A percentile compares a stretch with the other conserved stretches of the same genome.
Conservation (phyloP, 2,888 invertebrate species). For the Auanema freiburgensis region DNA sequence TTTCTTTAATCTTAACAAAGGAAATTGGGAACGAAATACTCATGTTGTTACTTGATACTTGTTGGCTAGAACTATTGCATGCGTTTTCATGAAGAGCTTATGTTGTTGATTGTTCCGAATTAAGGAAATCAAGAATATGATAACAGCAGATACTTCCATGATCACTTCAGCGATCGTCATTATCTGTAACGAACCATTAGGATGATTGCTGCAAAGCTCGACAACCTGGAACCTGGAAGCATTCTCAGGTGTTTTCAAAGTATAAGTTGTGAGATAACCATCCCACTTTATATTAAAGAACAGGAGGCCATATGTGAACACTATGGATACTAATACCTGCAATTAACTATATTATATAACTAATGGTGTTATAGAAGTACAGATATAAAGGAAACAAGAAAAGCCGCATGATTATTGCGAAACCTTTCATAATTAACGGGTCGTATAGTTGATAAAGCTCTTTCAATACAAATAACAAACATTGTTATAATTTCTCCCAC, state of each 20-base stretch:
- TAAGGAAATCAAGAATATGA: not conserved
- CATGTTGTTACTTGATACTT: conserved; percentile 2
- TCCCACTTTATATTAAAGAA: not conserved
- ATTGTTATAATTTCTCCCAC: not conserved
- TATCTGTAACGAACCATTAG: too few species aligned
- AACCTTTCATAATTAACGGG: not conserved
- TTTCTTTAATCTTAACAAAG: conserved; percentile 10
- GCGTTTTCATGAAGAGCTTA: not conserved
- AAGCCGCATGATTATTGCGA: not conserved
- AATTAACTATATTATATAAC: too few species aligned
- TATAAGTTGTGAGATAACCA: conserved; percentile 6
- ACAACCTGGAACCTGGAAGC: conserved; percentile 11
- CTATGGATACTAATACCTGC: too few species aligned
- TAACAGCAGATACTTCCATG: too few species aligned
- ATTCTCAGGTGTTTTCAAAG: conserved; percentile 13
- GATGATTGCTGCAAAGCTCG: too few species aligned
- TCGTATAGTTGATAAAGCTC: not conserved
- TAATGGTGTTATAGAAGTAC: not conserved
- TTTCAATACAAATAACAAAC: conserved; percentile 1
- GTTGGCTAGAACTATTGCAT: not conserved
- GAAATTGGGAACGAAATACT: not conserved
- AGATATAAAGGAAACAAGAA: not conserved
- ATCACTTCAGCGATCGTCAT: too few species aligned
- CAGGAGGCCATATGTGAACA: too few species aligned
- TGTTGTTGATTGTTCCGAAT: not conserved